These are phyloP conservation scores for Peromyscus nudipes DNA, from an alignment of 2,797 vertebrate species.

Conservation along the genomic window DNA sequence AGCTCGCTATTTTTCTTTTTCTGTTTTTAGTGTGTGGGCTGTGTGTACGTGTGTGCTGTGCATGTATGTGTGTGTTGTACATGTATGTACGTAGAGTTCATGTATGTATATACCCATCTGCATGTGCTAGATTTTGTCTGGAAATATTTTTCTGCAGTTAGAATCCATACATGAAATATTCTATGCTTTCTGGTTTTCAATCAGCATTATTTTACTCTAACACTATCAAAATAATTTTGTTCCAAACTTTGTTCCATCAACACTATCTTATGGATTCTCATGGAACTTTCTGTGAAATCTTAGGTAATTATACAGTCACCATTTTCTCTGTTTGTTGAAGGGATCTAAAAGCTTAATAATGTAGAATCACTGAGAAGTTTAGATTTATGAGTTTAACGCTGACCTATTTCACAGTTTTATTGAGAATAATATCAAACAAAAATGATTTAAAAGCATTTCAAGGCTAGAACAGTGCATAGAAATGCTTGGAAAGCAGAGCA, in stretches of 20 bases:
- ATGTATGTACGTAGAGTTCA: not conserved
- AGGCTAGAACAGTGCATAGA: slow-evolving; percentile 8
- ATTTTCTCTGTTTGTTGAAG: not conserved
- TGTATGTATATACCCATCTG: not conserved
- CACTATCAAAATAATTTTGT: not conserved
- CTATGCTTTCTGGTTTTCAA: not conserved
- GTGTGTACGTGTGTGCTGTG: not conserved
- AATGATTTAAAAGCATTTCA: slow-evolving; percentile 64
- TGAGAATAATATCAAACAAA: slow-evolving; percentile 63
- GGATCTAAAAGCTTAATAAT: slow-evolving; percentile 52
- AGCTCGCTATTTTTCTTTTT: not conserved
- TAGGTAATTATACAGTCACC: not conserved
- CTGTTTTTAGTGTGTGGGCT: not conserved
- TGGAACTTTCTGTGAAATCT: slow-evolving; percentile 1
- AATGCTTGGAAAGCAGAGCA: slow-evolving; percentile 59
- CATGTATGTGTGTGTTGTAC: not conserved
- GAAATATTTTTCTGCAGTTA: not conserved
- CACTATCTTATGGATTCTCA: not conserved
- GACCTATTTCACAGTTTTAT: slow-evolving; percentile 60
- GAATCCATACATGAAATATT: not conserved
- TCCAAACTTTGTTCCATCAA: not conserved
- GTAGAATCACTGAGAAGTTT: slow-evolving; percentile 9
- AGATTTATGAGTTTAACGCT: slow-evolving; percentile 57
- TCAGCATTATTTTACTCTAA: not conserved
- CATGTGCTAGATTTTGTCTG: not conserved